Conservation (phyloP, 2,888 invertebrate genomes). For the Empis livida region DNA sequence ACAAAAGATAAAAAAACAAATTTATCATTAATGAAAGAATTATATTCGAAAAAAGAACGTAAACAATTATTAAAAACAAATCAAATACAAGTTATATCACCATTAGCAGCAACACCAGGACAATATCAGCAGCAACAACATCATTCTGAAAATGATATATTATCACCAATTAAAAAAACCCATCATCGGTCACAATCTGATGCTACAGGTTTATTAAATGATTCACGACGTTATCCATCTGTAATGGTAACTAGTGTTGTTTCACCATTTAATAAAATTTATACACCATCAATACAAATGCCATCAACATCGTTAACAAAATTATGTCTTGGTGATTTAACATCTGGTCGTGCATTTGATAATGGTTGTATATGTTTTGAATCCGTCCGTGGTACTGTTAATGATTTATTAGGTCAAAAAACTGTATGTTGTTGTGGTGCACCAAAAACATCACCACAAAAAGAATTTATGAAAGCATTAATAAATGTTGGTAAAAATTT, state of each 20-base stretch:
- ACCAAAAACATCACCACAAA: constrained; percentile 67
- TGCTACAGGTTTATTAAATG: constrained; percentile 53
- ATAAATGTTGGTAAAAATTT: constrained; percentile 76
- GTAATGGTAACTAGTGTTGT: constrained; percentile 3
- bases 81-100: constrained; percentile 6
- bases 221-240: constrained; percentile 16
- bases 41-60: constrained; percentile 32
- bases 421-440: constrained; percentile 70
- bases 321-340: constrained; percentile 75
- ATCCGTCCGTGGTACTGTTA: constrained; percentile 66
- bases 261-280: constrained; percentile 24
- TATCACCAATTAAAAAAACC: constrained; percentile 51
- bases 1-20: constrained; percentile 29
- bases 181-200: constrained; percentile 70
- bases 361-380: constrained; percentile 89
- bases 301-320: constrained; percentile 38
- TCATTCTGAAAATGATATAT: constrained; percentile 3
- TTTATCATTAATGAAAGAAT: constrained; percentile 33
- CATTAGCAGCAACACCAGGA: neutral
- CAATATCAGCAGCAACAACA: neutral
- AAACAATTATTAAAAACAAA: constrained; percentile 20
- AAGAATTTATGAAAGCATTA: constrained; percentile 77
- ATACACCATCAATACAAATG: constrained; percentile 16
- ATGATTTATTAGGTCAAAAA: constrained; percentile 61
- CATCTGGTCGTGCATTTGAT: constrained; percentile 91